These are phyloP conservation scores for Gryllus bimaculatus DNA, from an alignment of 1,140 invertebrate species.

Conservation along the genomic window DNA sequence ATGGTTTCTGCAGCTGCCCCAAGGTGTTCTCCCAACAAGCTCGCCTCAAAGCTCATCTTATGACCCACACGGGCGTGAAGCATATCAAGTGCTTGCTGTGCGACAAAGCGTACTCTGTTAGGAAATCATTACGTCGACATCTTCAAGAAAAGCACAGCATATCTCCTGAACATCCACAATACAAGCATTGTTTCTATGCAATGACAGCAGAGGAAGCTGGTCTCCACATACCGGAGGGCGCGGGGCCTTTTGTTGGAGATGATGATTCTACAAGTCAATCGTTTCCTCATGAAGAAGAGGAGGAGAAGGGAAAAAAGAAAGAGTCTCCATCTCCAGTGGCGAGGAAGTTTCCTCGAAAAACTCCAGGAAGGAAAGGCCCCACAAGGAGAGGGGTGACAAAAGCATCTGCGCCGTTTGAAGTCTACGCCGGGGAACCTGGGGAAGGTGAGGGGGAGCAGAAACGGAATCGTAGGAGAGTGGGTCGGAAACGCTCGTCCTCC, in stretches of 20 bases:
- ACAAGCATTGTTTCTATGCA: slow-evolving; percentile 24
- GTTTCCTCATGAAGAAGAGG: slow-evolving; percentile 9
- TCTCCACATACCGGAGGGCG: slow-evolving; percentile 21
- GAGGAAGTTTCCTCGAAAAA: not conserved
- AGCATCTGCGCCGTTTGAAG: slow-evolving; percentile 10
- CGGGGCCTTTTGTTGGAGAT: slow-evolving; percentile 1
- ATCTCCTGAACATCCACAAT: slow-evolving; percentile 23
- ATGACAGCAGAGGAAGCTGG: slow-evolving; percentile 25
- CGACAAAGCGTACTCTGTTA: slow-evolving; percentile 24
- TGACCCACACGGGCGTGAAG: slow-evolving; percentile 27
- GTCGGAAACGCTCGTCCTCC: not conserved
- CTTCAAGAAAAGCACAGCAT: slow-evolving; percentile 24
- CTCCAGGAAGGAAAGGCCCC: not conserved
- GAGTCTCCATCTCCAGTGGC: not conserved
- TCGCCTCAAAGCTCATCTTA: slow-evolving; percentile 24
- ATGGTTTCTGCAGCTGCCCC: slow-evolving; percentile 19
- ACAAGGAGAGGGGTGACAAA: not conserved
- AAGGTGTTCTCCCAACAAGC: slow-evolving; percentile 24
- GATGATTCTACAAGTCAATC: slow-evolving; percentile 12
- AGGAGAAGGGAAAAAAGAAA: slow-evolving; percentile 12
- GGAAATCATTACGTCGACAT: slow-evolving; percentile 24
- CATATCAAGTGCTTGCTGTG: slow-evolving; percentile 25
- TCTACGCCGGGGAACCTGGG: not conserved
- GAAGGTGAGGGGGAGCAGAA: not conserved
- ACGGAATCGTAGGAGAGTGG: not conserved